Percentiles rank a stretch among this genome's conserved stretches.
phyloP scores from a whole-genome alignment of 2,113 vertebrate species.

The Nicator chloris region DNA sequence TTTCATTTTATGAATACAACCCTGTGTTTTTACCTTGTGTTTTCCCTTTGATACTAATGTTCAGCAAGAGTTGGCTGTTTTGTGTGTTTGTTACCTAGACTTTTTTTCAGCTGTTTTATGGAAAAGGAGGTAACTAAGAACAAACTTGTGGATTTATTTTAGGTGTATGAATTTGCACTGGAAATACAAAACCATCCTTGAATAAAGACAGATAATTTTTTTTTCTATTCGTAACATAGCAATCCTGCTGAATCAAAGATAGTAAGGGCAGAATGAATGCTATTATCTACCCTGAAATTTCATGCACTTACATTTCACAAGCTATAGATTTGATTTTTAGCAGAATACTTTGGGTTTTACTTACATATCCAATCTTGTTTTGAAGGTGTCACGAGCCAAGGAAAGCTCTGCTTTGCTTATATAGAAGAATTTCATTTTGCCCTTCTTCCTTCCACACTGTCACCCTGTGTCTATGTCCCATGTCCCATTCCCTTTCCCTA shows the following conservation, averaged over 20 bases:
- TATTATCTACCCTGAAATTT: not conserved
- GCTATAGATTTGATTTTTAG: not conserved
- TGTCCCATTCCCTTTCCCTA: fast-evolving
- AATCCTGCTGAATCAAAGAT: not conserved
- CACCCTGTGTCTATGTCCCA: not conserved
- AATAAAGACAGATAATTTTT: not conserved
- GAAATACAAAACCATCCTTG: not conserved
- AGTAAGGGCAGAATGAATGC: not conserved
- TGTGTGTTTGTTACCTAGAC: not conserved
- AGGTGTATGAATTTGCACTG: not conserved
- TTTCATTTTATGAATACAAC: not conserved
- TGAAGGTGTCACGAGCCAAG: not conserved
- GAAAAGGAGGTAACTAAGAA: not conserved
- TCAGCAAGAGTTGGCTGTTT: constrained; percentile 1
- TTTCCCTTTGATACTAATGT: not conserved
- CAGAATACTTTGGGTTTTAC: not conserved
- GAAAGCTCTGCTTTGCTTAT: not conserved
- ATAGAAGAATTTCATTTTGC: not conserved
- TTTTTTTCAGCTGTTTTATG: not conserved
- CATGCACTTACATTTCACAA: not conserved
- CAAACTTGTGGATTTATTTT: not conserved
- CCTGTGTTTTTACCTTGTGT: not conserved
- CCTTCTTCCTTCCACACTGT: not conserved
- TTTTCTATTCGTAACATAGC: not conserved
- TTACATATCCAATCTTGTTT: not conserved